phyloP scores from a whole-genome alignment of 2,113 vertebrate species.

The Equus przewalskii region DNA sequence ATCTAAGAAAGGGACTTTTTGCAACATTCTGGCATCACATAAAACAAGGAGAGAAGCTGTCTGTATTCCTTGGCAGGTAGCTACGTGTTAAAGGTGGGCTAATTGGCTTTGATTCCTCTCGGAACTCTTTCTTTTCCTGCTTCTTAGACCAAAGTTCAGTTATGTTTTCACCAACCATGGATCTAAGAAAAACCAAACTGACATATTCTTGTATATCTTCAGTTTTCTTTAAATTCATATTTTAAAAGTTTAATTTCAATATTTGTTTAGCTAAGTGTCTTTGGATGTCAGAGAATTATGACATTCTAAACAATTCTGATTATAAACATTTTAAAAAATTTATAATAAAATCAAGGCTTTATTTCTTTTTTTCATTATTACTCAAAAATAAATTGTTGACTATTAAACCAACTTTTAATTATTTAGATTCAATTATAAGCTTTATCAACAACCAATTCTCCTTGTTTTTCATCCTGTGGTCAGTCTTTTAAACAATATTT shows the following conservation, averaged over 20 bases:
- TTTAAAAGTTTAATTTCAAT: slow-evolving; percentile 1
- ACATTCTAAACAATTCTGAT: background rate
- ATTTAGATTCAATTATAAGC: background rate
- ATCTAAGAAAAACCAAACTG: background rate
- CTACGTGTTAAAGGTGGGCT: background rate
- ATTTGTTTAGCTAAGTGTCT: background rate
- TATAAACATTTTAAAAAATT: background rate
- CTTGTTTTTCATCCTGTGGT: background rate
- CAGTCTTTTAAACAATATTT: background rate
- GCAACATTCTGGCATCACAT: background rate
- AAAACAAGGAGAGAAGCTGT: background rate
- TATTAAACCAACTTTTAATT: background rate
- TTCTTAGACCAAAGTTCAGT: background rate
- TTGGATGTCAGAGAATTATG: background rate
- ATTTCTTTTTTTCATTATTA: background rate
- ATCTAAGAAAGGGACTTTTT: background rate
- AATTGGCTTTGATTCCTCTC: background rate
- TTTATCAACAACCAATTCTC: background rate
- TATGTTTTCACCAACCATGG: background rate
- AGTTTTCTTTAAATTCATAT: background rate
- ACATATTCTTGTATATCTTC: background rate
- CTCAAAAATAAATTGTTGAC: background rate
- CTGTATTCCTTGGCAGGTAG: background rate
- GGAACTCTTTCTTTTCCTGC: background rate
- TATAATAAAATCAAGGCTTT: background rate